These are phyloP conservation scores for Pimephales promelas DNA, from an alignment of 2,113 vertebrate genomes.

Conservation along the genomic window DNA sequence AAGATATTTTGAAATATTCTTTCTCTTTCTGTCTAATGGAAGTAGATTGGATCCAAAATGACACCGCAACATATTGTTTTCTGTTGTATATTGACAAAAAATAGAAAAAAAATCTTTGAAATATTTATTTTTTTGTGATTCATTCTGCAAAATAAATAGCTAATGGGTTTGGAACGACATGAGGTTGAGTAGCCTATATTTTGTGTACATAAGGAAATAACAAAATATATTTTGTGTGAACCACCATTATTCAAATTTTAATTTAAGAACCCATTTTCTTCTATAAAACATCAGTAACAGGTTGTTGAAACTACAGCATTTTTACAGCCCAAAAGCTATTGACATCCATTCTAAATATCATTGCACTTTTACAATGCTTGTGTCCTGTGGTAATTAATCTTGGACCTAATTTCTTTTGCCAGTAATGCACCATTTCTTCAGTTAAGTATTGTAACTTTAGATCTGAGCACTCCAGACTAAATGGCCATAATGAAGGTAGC, in stretches of 20 bases:
- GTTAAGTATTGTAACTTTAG: conserved; percentile 3
- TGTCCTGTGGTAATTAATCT: not conserved
- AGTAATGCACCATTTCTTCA: conserved; percentile 2
- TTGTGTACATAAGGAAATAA: too few species aligned
- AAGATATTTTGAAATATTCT: not conserved
- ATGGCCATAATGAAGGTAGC: conserved; percentile 19
- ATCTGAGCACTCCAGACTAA: conserved; percentile 30
- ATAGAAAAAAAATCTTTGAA: not conserved
- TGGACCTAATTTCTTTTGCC: not conserved
- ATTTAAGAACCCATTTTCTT: not conserved
- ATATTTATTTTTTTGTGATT: not conserved
- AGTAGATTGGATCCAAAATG: not conserved
- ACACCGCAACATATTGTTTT: too few species aligned
- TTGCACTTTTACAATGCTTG: not conserved
- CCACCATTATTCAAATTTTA: too few species aligned
- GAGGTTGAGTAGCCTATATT: not conserved
- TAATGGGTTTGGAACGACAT: not conserved
- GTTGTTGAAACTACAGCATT: not conserved
- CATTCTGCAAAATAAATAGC: not conserved
- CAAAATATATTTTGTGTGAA: not conserved
- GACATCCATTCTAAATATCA: not conserved
- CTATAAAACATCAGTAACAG: not conserved
- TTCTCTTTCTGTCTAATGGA: not conserved
- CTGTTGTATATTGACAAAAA: too few species aligned
- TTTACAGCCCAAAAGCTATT: not conserved